These are phyloP conservation scores for Sycophila texana DNA, from an alignment of 2,888 invertebrate species.

Conservation along the genomic window DNA sequence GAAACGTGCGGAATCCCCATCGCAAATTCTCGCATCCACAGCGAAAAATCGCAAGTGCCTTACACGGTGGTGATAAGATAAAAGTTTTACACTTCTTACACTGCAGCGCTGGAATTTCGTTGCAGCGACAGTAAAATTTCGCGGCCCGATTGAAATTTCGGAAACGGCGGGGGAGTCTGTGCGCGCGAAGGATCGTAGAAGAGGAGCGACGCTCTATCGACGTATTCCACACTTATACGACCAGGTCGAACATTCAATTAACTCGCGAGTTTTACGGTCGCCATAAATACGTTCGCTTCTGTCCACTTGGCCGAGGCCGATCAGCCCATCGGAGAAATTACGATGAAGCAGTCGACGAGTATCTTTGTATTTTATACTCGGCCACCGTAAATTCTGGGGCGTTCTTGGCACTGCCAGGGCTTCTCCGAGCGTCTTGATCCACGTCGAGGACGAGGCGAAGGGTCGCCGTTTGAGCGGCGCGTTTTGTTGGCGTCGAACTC, in stretches of 20 bases:
- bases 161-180: background rate
- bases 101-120: too few species aligned
- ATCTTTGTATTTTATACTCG: slow-evolving; percentile 51
- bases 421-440: background rate
- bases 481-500: background rate
- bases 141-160: slow-evolving; percentile 33
- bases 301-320: slow-evolving; percentile 23
- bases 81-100: too few species aligned
- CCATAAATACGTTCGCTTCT: slow-evolving; percentile 55
- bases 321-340: slow-evolving; percentile 46
- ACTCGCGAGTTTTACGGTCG: slow-evolving; percentile 58
- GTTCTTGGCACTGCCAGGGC: background rate
- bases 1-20: too few species aligned
- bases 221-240: background rate
- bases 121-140: slow-evolving; percentile 14
- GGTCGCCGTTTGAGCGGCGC: background rate
- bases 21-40: too few species aligned
- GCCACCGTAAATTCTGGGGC: slow-evolving; percentile 49
- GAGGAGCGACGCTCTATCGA: background rate
- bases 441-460: slow-evolving; percentile 7
- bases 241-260: slow-evolving; percentile 59
- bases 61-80: too few species aligned
- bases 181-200: background rate
- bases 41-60: too few species aligned
- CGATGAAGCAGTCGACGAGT: slow-evolving; percentile 30